Evolutionary conservation across 2,797 vertebrate species (phyloP).

Genomic region (Graptemys geographica): DNA sequence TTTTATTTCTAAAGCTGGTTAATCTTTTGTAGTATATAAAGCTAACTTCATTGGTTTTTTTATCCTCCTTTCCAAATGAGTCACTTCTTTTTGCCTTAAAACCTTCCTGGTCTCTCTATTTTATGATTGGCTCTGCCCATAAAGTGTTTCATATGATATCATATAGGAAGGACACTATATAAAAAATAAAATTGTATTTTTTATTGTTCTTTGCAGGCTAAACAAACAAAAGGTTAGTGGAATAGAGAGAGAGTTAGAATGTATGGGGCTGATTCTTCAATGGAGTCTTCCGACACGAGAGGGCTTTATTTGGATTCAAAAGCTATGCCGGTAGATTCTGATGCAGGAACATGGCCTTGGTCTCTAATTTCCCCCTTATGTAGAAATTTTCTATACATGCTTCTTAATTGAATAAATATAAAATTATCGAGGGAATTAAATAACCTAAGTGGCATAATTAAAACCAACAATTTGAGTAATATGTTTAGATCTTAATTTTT

Average conservation of each 20-base stretch:
- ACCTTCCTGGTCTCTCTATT: not conserved
- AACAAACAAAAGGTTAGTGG: not conserved
- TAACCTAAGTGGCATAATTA: not conserved
- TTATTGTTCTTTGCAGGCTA: not conserved
- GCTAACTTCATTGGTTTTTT: not conserved
- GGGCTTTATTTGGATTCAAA: not conserved
- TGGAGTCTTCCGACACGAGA: not conserved
- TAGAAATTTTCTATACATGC: not conserved
- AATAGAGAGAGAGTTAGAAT: not conserved
- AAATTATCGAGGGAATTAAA: not conserved
- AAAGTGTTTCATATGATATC: not conserved
- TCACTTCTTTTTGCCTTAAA: not conserved
- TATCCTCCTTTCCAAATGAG: not conserved
- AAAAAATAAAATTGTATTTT: not conserved
- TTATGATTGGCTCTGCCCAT: not conserved
- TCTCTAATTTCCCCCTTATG: not conserved
- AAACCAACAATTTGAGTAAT: not conserved
- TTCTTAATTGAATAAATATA: not conserved
- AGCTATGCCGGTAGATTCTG: not conserved
- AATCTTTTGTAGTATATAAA: not conserved
- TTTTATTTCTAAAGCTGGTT: not conserved
- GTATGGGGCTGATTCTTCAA: accelerated
- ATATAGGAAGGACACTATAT: not conserved
- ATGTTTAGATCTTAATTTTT: not conserved
- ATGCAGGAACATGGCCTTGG: not conserved